Evolutionary conservation across 2,888 invertebrate genomes (phyloP).

Genomic region (Lithophane semibrunnea): DNA sequence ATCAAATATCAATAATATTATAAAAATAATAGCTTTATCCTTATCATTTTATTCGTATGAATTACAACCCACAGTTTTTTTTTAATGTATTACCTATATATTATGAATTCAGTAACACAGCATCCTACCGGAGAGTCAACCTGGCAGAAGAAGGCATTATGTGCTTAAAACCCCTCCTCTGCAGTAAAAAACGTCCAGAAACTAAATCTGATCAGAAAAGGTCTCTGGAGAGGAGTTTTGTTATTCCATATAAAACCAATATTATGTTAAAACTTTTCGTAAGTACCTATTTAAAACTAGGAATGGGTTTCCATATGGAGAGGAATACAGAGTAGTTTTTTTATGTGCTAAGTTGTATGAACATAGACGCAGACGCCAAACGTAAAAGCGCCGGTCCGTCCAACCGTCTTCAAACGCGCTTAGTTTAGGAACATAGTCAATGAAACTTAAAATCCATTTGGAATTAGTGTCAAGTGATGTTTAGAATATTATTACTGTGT

Average conservation of each 20-base stretch:
- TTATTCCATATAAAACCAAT: too few relatives aligned
- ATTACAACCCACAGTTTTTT: neutral
- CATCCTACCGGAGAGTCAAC: neutral
- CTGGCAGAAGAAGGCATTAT: neutral
- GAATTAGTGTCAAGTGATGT: neutral
- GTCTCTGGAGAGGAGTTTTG: neutral
- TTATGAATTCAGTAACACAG: neutral
- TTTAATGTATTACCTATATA: neutral
- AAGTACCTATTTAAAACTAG: neutral
- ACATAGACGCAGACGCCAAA: too few relatives aligned
- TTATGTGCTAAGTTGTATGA: neutral
- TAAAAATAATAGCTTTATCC: neutral
- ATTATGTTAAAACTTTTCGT: too few relatives aligned
- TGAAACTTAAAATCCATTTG: neutral
- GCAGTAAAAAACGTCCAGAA: neutral
- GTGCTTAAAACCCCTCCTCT: neutral
- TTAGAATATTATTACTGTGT: neutral
- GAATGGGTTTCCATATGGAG: neutral
- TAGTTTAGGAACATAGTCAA: conserved; percentile 7
- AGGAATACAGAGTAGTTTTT: neutral
- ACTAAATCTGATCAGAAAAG: neutral
- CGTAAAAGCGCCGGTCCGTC: too few relatives aligned
- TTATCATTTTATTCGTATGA: neutral
- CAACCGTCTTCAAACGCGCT: too few relatives aligned
- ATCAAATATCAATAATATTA: neutral